phyloP scores from a whole-genome alignment of 64 coral and sea anemone species.

The Actinia tenebrosa region DNA sequence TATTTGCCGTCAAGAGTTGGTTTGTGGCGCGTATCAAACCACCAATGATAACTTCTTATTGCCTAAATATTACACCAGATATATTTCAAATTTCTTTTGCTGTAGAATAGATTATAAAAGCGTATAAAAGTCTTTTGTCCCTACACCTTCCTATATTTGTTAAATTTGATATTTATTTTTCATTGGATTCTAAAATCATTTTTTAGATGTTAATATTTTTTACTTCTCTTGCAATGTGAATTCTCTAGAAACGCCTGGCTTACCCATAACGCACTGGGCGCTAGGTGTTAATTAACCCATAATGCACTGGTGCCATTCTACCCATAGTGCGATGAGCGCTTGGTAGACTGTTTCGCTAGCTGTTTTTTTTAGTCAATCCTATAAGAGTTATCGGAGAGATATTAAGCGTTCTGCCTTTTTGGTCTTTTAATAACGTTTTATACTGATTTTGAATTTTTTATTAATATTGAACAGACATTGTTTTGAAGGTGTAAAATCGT shows the following conservation, averaged over 20 bases:
- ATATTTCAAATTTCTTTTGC: conserved; percentile 6
- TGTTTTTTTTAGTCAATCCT: background rate
- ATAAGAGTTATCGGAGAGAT: conserved; percentile 8
- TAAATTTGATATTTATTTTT: conserved; percentile 5
- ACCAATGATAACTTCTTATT: background rate
- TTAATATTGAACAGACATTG: conserved; percentile 22
- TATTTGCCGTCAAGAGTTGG: background rate
- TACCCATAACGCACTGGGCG: conserved; percentile 10
- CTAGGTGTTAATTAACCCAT: background rate
- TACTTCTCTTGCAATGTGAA: conserved; percentile 1
- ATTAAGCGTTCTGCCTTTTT: conserved; percentile 8
- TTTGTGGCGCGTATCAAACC: background rate
- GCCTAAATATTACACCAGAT: background rate
- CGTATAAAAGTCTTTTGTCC: background rate
- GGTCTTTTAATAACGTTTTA: conserved; percentile 22
- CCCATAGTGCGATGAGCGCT: background rate
- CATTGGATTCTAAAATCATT: background rate
- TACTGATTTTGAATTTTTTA: conserved; percentile 33
- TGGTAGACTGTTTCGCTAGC: background rate
- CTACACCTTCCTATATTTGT: conserved; percentile 11
- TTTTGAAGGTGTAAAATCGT: conserved; percentile 22
- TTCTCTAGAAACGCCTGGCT: background rate
- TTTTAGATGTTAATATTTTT: background rate
- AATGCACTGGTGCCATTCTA: background rate
- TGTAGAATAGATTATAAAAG: background rate